Evolutionary conservation across 2,113 vertebrate genomes (phyloP), one percentile per base, ranked within the genome.

Genomic region (Centropus bengalensis): DNA sequence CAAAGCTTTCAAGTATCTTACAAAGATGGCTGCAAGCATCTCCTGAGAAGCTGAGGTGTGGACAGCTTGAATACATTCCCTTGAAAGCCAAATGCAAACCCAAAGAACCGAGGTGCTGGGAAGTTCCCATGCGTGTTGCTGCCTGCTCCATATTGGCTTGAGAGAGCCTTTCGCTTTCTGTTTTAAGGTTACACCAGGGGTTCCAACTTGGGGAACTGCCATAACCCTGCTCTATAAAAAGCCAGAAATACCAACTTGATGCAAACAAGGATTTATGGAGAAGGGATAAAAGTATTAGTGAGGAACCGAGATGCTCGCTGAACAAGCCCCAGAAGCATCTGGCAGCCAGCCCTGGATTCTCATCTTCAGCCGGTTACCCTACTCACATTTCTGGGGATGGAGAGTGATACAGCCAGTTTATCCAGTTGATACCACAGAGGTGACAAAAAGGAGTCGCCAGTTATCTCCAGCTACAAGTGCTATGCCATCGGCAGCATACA

Each of bases 401-500:
- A 36, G 89, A 77, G 51, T 59, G 95, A 97, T 80, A 96, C 82
- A 94, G 40, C 63, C 91, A 80, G 81, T 95, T 97, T 94, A 96
- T 96, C 96, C 91, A 70, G 86, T 30, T 70, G 95, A 93, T 47
- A 97, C 24, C 0, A 0, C 83, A 95, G 88, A 95, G 92, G 91
- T 95, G 88, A 88, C 52, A 93, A 97, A 94, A 97, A 93, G 81
- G 71, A 96, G 86, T 82, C 56, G 80, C 51, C 95, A 96, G 86
- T 94, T 97, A 97, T 68, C 92, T 94, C 18, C 14, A 54, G 85
- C 83, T 80, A 66, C 55, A 73, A 51, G 51, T 13, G 51, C 84
- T 89, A 68, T 82, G 88, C 84, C 71, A 79, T 84, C 6, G 40
- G 90, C 97, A 94, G 89, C 80, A 4, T 60, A 38, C 42, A 67